Evolutionary conservation across 1,140 invertebrate species (phyloP).

Genomic region (Conopomorpha cramerella): DNA sequence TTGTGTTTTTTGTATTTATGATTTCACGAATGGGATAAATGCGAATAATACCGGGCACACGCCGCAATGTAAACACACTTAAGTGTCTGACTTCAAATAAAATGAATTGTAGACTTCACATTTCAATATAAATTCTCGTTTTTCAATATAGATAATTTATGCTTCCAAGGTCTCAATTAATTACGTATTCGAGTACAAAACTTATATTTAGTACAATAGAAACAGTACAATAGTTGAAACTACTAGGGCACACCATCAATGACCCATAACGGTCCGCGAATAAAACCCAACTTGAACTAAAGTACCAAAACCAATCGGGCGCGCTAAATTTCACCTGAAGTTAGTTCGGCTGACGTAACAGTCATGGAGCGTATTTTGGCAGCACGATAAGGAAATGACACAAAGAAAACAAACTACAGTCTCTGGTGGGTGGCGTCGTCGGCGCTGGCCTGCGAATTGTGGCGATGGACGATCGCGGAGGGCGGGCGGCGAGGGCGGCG

Average conservation of each 20-base stretch:
- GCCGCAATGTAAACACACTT: too few species aligned
- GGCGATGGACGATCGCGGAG: conserved; percentile 1
- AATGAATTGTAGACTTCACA: too few species aligned
- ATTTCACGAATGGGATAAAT: too few species aligned
- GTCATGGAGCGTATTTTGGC: conserved; percentile 56
- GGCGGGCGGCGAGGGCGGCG: conserved; percentile 11
- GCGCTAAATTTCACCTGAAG: conserved; percentile 36
- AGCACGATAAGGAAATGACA: conserved; percentile 57
- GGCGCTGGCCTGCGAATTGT: conserved; percentile 36
- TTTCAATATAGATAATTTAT: too few species aligned
- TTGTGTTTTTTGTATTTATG: too few species aligned
- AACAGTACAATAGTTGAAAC: background rate
- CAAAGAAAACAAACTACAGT: conserved; percentile 55
- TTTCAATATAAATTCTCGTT: too few species aligned
- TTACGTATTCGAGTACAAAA: background rate
- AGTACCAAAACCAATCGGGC: conserved; percentile 20
- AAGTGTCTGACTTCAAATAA: too few species aligned
- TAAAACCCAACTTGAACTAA: conserved; percentile 3
- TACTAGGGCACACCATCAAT: background rate
- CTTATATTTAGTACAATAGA: background rate
- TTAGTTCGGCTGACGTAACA: conserved; percentile 44
- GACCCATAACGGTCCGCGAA: background rate
- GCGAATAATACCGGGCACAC: too few species aligned
- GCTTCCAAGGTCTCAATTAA: too few species aligned
- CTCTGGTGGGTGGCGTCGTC: conserved; percentile 11